Evolutionary conservation across 2,888 invertebrate genomes (phyloP).

Genomic region (Agrenia bidenticulata): DNA sequence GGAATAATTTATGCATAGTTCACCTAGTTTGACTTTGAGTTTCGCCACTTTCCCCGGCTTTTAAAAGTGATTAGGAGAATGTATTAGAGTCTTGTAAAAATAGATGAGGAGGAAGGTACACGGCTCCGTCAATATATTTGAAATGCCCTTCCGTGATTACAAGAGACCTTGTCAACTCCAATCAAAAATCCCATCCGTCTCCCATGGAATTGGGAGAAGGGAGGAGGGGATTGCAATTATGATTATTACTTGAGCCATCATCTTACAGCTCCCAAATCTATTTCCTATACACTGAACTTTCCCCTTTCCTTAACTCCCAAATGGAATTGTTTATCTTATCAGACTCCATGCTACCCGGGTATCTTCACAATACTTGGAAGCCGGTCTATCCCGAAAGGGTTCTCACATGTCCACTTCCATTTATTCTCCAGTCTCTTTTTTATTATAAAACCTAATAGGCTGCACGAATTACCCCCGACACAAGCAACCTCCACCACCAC

Average conservation of each 20-base stretch:
- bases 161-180: conserved; percentile 49
- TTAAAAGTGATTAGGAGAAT: too few species aligned
- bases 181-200: conserved; percentile 33
- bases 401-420: not conserved
- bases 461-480: not conserved
- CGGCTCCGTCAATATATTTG: conserved; percentile 28
- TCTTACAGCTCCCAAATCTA: not conserved
- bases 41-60: too few species aligned
- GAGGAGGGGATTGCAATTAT: conserved; percentile 13
- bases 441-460: conserved; percentile 3
- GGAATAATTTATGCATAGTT: too few species aligned
- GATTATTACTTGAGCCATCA: conserved; percentile 12
- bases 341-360: too few species aligned
- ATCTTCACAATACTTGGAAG: too few species aligned
- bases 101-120: not conserved
- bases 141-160: conserved; percentile 47
- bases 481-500: not conserved
- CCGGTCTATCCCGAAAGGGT: conserved; percentile 3
- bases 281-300: too few species aligned
- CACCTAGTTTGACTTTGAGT: too few species aligned
- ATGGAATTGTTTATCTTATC: too few species aligned
- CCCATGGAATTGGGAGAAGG: conserved; percentile 7
- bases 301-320: too few species aligned
- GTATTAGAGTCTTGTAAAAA: not conserved
- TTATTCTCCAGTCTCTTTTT: conserved; percentile 5